A percentile compares a stretch with the other conserved stretches of the same genome.
phyloP scores from a whole-genome alignment of 2,113 vertebrate species.

The Fregata magnificens region DNA sequence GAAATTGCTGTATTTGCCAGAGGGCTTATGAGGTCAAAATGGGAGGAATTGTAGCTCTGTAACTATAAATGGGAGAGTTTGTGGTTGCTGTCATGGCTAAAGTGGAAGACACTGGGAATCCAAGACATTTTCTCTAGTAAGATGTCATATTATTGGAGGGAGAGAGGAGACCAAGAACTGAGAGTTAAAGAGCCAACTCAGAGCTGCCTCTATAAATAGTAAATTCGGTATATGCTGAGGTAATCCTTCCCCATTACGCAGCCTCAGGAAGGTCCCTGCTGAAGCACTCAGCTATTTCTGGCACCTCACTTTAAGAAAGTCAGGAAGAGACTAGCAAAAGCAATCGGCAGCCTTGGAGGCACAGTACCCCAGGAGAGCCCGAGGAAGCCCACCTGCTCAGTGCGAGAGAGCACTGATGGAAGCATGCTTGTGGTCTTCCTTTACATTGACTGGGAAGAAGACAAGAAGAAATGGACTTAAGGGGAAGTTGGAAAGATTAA shows the following conservation, averaged over 20 bases:
- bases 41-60: not conserved
- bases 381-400: not conserved
- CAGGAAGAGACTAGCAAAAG: not conserved
- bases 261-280: not conserved
- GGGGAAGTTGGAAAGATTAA: not conserved
- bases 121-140: not conserved
- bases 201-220: not conserved
- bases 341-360: accelerated
- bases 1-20: not conserved
- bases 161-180: not conserved
- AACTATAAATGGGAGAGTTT: not conserved
- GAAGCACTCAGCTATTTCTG: not conserved
- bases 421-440: not conserved
- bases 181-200: not conserved
- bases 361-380: not conserved
- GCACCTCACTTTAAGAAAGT: not conserved
- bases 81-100: not conserved
- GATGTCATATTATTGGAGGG: not conserved
- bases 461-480: not conserved
- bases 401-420: not conserved
- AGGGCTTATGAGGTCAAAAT: not conserved
- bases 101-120: not conserved
- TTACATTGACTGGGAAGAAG: not conserved
- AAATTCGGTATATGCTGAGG: not conserved
- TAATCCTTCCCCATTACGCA: not conserved